Conservation (phyloP, 2,888 invertebrate species). For the Tolmerus cingulatus region DNA sequence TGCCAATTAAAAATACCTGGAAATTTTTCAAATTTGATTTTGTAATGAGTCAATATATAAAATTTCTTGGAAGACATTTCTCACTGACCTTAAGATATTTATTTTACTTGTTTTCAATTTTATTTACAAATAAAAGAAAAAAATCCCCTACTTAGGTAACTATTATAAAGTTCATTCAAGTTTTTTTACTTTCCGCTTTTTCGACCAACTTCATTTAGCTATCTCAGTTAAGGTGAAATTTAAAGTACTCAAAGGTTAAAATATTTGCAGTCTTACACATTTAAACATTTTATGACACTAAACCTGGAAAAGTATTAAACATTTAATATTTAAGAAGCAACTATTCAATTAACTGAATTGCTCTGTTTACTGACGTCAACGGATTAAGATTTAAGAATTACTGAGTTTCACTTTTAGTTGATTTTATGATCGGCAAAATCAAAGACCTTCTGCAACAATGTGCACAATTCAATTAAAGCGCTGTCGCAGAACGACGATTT, state of each 20-base stretch:
- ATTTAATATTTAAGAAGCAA: not conserved
- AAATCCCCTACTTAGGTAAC: not conserved
- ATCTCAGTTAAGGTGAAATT: not conserved
- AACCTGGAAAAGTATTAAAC: not conserved
- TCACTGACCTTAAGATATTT: not conserved
- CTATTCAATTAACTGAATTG: not conserved
- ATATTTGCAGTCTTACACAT: not conserved
- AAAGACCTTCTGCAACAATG: not conserved
- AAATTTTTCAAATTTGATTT: not conserved
- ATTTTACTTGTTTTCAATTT: not conserved
- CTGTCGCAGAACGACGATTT: not conserved
- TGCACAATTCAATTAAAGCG: not conserved
- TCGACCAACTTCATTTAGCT: not conserved
- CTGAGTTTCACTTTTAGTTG: not conserved
- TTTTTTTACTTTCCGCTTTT: not conserved
- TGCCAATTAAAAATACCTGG: not conserved
- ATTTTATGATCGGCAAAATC: not conserved
- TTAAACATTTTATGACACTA: not conserved
- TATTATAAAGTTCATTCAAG: not conserved
- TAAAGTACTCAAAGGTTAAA: not conserved
- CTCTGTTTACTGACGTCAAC: not conserved
- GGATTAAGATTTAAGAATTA: too few species aligned
- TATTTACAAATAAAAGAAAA: not conserved
- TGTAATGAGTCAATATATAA: not conserved
- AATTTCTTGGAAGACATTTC: not conserved